Evolutionary conservation across 2,888 invertebrate species (phyloP), one percentile per base, ranked within the genome.

Genomic region (Ennomos fuscantarius): DNA sequence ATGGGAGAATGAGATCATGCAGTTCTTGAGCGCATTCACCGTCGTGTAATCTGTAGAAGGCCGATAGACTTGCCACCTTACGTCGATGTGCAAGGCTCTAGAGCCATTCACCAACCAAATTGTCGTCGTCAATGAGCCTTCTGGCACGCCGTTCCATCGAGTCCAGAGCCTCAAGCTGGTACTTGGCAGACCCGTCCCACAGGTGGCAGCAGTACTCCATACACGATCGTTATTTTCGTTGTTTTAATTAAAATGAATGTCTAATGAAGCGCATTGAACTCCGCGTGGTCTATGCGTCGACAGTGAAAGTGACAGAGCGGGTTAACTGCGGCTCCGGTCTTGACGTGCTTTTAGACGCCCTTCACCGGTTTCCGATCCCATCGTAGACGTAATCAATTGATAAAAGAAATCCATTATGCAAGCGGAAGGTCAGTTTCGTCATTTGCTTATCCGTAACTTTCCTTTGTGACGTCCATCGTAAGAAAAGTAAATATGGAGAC

Each of bases 371-470:
- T 61, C 62, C 61, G 62, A 63, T 62, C 58, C 60, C 49, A 63
- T 55, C 56, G 40, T 15, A 60, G 57, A 60, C 60, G 63, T 61
- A 63, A 65, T 66, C 60, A 58, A 60, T 63, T 58, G 59, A 66
- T 68, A 60, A 65, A 64, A 65, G 63, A 65, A 66, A 66, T 65
- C 60, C 58, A 63, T 68, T 65, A 64, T 59, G 66, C 60, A 68
- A 69, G 55, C 48, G 58, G 65, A 66, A 68, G 68, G 69, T 66
- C 68, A 63, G 53, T 65, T 65, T 65, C 62, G 65, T 68, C 63
- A 65, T 62, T 54, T 58, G 51, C 60, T 65, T 65, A 59, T 59
- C 49, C 48, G 51, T 44, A 50, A 60, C 65, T 68, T 68, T 68
- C 68, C 59, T 65, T 68, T 63, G 61, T 62, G 59, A 65, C 52